Base-by-base conservation (phyloP, 2,888 invertebrate species). In the Eupithecia inturbata region DNA sequence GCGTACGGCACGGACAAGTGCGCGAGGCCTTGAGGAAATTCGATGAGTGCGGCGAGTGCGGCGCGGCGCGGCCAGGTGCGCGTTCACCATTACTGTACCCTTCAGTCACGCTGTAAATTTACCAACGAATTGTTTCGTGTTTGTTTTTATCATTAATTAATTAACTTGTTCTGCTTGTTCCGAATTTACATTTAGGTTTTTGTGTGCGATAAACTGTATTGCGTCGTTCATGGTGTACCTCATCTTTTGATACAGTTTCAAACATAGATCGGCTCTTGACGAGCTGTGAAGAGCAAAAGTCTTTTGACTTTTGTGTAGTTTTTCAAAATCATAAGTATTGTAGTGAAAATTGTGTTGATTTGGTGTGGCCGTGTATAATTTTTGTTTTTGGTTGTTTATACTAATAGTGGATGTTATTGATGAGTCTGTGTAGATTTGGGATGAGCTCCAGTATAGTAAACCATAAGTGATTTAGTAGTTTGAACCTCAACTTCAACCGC, bases 21-120 rank as follows among this genome's bases (percentile, higher is more conserved):
- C n/a, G n/a, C n/a, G n/a, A n/a, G n/a, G n/a, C n/a, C n/a, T n/a
- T n/a, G n/a, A n/a, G n/a, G n/a, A n/a, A n/a, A n/a, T n/a, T n/a
- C n/a, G n/a, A n/a, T n/a, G n/a, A n/a, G n/a, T n/a, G n/a, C n/a
- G n/a, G n/a, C n/a, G n/a, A n/a, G n/a, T n/a, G n/a, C n/a, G n/a
- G n/a, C n/a, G n/a, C n/a, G n/a, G n/a, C n/a, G n/a, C n/a, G n/a
- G n/a, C n/a, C n/a, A n/a, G n/a, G n/a, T n/a, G n/a, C n/a, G n/a
- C n/a, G n/a, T n/a, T n/a, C n/a, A n/a, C n/a, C n/a, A 53, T 53
- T 53, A 12, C 49, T 53, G 53, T 26, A 26, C 9, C 12, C 63
- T 63, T 31, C 74, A 76, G 74, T 73, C 78, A 77, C 73, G 67
- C 45, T 31, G 60, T 68, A 45, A 72, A 70, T 66, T 75, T 76